These are phyloP conservation scores for Nothobranchius furzeri DNA, from an alignment of 2,113 vertebrate genomes.

Conservation along the genomic window DNA sequence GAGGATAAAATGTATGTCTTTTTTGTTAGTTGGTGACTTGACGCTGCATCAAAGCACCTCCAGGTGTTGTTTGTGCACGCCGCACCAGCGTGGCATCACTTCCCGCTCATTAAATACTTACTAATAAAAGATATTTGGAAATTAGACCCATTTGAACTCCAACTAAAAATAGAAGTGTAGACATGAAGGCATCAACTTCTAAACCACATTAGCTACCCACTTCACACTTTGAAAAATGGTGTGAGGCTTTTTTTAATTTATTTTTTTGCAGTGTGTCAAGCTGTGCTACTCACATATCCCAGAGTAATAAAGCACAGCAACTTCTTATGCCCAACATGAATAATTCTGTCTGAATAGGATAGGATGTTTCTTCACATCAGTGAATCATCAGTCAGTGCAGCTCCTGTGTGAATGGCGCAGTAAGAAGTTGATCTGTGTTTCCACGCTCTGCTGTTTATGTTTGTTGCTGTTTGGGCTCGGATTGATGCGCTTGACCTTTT, in stretches of 20 bases:
- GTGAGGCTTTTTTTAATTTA: constrained; percentile 55
- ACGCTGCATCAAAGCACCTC: constrained; percentile 40
- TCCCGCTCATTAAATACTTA: constrained; percentile 30
- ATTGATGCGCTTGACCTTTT: constrained; percentile 61
- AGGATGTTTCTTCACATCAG: constrained; percentile 72
- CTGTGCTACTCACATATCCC: constrained; percentile 64
- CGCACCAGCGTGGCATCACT: constrained; percentile 29
- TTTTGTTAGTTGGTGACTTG: constrained; percentile 20
- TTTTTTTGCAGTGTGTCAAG: constrained; percentile 62
- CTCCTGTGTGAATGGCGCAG: constrained; percentile 46
- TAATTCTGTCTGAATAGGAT: constrained; percentile 79
- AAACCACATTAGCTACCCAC: constrained; percentile 63
- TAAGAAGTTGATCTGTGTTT: constrained; percentile 27
- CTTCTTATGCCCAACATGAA: constrained; percentile 73
- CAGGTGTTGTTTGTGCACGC: constrained; percentile 61
- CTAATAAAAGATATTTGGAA: constrained; percentile 47
- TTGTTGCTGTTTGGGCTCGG: constrained; percentile 12
- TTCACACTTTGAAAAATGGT: constrained; percentile 72
- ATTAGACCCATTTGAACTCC: constrained; percentile 47
- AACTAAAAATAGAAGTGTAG: constrained; percentile 66
- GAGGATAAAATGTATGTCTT: constrained; percentile 14
- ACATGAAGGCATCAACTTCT: constrained; percentile 65
- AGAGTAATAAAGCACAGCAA: constrained; percentile 68
- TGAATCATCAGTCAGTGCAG: constrained; percentile 71
- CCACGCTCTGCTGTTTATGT: constrained; percentile 4